These are phyloP conservation scores for Corythornis madagascariensis DNA, from an alignment of 2,113 vertebrate species.

Conservation along the genomic window DNA sequence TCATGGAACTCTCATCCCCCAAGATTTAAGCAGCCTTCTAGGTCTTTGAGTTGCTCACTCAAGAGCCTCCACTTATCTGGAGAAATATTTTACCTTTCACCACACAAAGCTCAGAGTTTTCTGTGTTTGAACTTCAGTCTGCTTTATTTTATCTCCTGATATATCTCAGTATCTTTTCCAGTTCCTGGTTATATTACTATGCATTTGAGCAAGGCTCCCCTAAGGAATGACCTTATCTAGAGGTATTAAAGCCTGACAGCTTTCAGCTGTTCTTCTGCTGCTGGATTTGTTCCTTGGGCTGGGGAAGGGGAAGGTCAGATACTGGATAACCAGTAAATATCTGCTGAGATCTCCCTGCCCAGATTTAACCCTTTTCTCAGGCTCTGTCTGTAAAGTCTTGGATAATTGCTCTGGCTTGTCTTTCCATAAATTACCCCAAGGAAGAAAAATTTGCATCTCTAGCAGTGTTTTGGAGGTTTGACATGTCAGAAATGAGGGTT, in stretches of 20 bases:
- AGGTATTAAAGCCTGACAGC: slow-evolving; percentile 47
- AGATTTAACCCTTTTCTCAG: background rate
- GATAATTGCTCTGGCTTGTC: background rate
- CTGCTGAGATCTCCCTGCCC: background rate
- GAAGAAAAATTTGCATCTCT: background rate
- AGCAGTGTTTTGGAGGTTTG: background rate
- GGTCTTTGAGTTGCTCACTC: background rate
- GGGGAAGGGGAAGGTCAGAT: background rate
- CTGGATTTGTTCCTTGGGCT: slow-evolving; percentile 28
- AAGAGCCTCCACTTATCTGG: slow-evolving; percentile 6
- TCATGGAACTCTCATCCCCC: background rate
- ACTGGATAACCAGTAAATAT: background rate
- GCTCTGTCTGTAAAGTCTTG: background rate
- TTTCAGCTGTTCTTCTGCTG: slow-evolving; percentile 42
- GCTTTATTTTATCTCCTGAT: slow-evolving; percentile 45
- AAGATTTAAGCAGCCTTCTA: background rate
- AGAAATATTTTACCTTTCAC: slow-evolving; percentile 37
- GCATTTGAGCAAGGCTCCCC: slow-evolving; percentile 47
- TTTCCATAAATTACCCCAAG: background rate
- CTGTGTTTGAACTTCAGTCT: slow-evolving; percentile 21
- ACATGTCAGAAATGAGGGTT: background rate
- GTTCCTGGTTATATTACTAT: slow-evolving; percentile 29
- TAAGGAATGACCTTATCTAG: slow-evolving; percentile 46
- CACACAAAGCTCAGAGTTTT: slow-evolving; percentile 22
- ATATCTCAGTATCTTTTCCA: background rate